Conservation (phyloP, 2,888 invertebrate genomes). For the Eristalis intricaria region DNA sequence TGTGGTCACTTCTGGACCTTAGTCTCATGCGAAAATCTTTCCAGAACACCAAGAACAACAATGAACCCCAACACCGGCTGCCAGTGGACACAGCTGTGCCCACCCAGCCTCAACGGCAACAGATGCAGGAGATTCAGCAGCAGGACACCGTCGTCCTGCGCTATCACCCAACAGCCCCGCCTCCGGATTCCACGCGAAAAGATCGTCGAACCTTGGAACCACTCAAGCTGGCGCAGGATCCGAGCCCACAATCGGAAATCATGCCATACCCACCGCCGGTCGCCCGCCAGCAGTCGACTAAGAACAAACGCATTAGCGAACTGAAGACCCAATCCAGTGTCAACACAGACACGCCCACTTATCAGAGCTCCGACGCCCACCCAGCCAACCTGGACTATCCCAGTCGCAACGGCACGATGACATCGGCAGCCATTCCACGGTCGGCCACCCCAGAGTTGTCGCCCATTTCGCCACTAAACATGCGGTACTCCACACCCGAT, state of each 20-base stretch:
- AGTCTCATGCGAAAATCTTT: not conserved
- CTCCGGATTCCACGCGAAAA: slow-evolving; percentile 53
- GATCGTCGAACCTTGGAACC: slow-evolving; percentile 61
- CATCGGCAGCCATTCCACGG: slow-evolving; percentile 63
- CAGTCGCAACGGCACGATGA: slow-evolving; percentile 2
- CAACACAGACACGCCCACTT: slow-evolving; percentile 73
- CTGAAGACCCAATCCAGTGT: slow-evolving; percentile 27
- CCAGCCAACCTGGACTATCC: slow-evolving; percentile 78
- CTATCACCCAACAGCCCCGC: slow-evolving; percentile 54
- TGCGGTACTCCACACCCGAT: slow-evolving; percentile 77
- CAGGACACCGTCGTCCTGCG: slow-evolving; percentile 47
- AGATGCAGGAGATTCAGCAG: slow-evolving; percentile 42
- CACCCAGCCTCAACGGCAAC: slow-evolving; percentile 11
- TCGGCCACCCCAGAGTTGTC: slow-evolving; percentile 74
- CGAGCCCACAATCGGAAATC: not conserved
- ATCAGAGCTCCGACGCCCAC: slow-evolving; percentile 77
- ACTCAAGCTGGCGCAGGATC: slow-evolving; percentile 19
- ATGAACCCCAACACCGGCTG: slow-evolving; percentile 14
- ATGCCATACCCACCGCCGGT: not conserved
- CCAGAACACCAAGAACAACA: not conserved
- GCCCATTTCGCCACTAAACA: slow-evolving; percentile 76
- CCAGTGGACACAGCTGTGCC: slow-evolving; percentile 40
- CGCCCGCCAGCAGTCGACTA: slow-evolving; percentile 29
- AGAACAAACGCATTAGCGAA: slow-evolving; percentile 42
- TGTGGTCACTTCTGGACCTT: too few species aligned